Conservation (phyloP, 2,113 vertebrate genomes). For the Collichthys lucidus region DNA sequence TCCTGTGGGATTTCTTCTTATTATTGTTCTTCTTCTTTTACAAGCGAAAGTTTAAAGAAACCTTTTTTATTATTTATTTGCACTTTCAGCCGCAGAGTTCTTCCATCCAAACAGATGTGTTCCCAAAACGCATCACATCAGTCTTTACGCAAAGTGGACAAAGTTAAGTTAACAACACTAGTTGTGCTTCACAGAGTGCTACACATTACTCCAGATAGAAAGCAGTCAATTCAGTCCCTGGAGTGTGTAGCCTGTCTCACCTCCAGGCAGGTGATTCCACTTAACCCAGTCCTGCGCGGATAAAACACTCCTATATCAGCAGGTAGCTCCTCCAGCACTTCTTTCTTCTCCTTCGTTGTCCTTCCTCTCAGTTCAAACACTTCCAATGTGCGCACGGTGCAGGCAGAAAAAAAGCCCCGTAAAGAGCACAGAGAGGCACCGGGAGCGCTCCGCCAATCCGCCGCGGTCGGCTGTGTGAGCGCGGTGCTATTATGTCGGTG, state of each 20-base stretch:
- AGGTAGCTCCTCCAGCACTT: background rate
- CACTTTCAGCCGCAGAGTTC: constrained; percentile 25
- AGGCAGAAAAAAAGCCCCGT: background rate
- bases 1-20: background rate
- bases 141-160: background rate
- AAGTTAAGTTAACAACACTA: background rate
- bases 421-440: background rate
- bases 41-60: too few species aligned
- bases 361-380: background rate
- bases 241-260: constrained; percentile 1
- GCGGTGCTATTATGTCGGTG: background rate
- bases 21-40: background rate
- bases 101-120: constrained; percentile 35
- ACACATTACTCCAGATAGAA: background rate
- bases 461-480: background rate
- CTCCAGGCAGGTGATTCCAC: constrained; percentile 40
- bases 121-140: constrained; percentile 31
- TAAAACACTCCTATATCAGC: background rate
- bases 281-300: background rate
- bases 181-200: background rate
- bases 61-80: background rate
- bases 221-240: background rate
- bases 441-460: background rate
- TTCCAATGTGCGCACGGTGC: background rate
- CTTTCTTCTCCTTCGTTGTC: background rate